phyloP scores from a whole-genome alignment of 2,113 vertebrate genomes.

The Archocentrus centrarchus region DNA sequence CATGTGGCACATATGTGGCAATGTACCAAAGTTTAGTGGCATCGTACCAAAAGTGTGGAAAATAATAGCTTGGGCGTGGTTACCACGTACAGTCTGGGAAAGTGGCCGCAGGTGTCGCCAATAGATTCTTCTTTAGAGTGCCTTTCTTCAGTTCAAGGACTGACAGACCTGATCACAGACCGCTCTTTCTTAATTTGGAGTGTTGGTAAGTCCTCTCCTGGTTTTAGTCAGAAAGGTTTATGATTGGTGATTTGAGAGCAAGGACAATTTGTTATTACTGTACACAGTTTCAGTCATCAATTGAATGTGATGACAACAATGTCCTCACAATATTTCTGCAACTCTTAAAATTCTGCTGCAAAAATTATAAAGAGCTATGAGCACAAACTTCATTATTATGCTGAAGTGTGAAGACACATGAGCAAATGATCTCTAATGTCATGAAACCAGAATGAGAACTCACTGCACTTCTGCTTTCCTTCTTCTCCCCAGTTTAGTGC shows the following conservation, averaged over 20 bases:
- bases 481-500: not conserved
- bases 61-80: constrained; percentile 9
- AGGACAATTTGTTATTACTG: not conserved
- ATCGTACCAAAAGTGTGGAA: not conserved
- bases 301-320: not conserved
- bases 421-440: not conserved
- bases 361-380: not conserved
- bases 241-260: not conserved
- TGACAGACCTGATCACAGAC: not conserved
- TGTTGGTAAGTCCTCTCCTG: constrained; percentile 23
- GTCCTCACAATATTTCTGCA: not conserved
- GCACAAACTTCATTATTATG: not conserved
- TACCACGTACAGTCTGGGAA: not conserved
- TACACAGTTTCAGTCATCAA: not conserved
- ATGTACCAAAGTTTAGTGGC: not conserved
- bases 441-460: not conserved
- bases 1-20: not conserved
- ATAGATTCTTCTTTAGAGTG: no score
- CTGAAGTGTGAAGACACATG: not conserved
- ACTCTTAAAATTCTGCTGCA: not conserved
- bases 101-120: not conserved
- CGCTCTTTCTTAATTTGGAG: not conserved
- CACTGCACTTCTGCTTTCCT: not conserved
- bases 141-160: not conserved
- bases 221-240: not conserved